Conservation (phyloP, 2,888 invertebrate genomes). For the Drosophila sordidula region DNA sequence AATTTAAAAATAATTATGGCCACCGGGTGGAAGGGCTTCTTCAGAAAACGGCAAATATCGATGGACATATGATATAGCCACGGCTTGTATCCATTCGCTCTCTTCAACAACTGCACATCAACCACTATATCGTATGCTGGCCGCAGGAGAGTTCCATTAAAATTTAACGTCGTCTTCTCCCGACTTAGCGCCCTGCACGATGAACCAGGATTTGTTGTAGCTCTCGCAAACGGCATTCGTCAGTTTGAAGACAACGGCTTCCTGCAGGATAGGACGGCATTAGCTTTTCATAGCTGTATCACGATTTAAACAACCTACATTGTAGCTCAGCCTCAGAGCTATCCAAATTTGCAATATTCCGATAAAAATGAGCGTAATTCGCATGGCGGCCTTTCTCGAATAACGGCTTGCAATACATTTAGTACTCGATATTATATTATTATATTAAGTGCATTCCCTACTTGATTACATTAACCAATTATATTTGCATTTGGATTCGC, state of each 20-base stretch:
- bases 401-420: neutral
- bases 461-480: neutral
- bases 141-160: slow-evolving; percentile 26
- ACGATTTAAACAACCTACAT: neutral
- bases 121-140: slow-evolving; percentile 11
- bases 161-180: slow-evolving; percentile 24
- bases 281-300: neutral
- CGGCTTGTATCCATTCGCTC: slow-evolving; percentile 49
- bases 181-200: slow-evolving; percentile 36
- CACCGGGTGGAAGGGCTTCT: slow-evolving; percentile 22
- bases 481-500: neutral
- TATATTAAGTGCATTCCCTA: neutral
- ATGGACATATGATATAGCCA: slow-evolving; percentile 25
- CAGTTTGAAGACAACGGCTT: slow-evolving; percentile 35
- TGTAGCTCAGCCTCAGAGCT: neutral
- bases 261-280: slow-evolving; percentile 6
- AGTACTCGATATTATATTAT: neutral
- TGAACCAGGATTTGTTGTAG: slow-evolving; percentile 50
- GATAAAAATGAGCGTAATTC: neutral
- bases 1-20: slow-evolving; percentile 16
- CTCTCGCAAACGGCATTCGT: slow-evolving; percentile 38
- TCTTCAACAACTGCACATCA: slow-evolving; percentile 16
- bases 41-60: slow-evolving; percentile 39
- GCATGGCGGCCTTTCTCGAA: neutral
- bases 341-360: neutral